These are phyloP conservation scores for Siniperca obscura DNA, from an alignment of 2,797 vertebrate genomes.

Conservation along the genomic window DNA sequence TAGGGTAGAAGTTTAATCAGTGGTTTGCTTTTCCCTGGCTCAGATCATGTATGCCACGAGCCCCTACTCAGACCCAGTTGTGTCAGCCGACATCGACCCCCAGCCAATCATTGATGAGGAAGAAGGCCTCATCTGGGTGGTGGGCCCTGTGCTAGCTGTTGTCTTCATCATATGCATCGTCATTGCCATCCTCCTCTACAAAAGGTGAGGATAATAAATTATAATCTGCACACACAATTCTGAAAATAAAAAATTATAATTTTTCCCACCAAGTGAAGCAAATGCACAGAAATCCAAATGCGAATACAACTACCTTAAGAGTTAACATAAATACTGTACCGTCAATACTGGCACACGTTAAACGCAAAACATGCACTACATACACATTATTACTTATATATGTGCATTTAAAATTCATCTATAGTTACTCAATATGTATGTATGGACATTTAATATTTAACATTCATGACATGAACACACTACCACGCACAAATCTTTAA, in stretches of 20 bases:
- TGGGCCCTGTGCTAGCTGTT: constrained; percentile 97
- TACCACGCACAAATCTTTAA: background rate
- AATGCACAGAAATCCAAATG: background rate
- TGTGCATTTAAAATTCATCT: constrained; percentile 22
- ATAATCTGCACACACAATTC: background rate
- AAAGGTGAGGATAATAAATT: constrained; percentile 88
- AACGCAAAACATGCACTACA: background rate
- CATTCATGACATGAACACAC: background rate
- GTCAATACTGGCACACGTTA: background rate
- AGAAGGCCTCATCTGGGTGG: constrained; percentile 98
- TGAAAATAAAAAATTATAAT: background rate
- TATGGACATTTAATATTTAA: constrained; percentile 24
- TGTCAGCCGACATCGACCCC: constrained; percentile 96
- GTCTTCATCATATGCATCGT: constrained; percentile 99
- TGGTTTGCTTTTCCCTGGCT: constrained; percentile 50
- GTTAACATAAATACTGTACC: background rate
- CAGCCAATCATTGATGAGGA: constrained; percentile 99
- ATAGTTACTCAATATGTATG: constrained; percentile 12
- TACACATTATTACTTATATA: constrained; percentile 17
- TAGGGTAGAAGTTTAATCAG: constrained; percentile 4
- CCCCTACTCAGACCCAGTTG: constrained; percentile 96
- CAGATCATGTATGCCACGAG: constrained; percentile 98
- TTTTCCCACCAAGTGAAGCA: background rate
- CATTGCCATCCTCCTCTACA: constrained; percentile 98
- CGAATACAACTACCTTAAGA: background rate